A percentile compares a stretch with the other conserved stretches of the same genome.
phyloP scores from a whole-genome alignment of 2,113 vertebrate species.

The Rhynchopsitta pachyrhyncha region DNA sequence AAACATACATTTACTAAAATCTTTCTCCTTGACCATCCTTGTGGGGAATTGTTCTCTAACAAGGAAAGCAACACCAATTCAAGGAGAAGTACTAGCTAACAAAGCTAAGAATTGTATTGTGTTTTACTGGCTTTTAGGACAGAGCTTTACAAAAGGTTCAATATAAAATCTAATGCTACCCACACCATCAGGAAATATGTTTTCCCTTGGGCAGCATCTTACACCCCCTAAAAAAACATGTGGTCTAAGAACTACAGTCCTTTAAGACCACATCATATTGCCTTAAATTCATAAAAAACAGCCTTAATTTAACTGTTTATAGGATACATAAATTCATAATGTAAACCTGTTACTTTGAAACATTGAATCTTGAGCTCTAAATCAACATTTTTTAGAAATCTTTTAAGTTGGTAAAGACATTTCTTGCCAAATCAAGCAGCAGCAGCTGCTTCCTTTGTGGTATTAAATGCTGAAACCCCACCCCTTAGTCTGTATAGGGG shows the following conservation, averaged over 20 bases:
- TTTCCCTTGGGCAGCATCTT: constrained; percentile 20
- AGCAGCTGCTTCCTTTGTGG: background rate
- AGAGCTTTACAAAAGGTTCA: background rate
- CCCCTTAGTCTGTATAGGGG: background rate
- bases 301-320: background rate
- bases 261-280: background rate
- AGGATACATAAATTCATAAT: background rate
- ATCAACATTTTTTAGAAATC: background rate
- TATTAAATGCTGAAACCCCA: background rate
- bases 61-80: background rate
- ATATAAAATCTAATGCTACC: background rate
- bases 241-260: background rate
- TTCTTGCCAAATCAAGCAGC: background rate
- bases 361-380: background rate
- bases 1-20: background rate
- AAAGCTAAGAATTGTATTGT: background rate
- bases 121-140: background rate
- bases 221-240: constrained; percentile 10
- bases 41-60: background rate
- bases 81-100: background rate
- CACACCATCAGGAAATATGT: constrained; percentile 21
- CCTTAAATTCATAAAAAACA: background rate
- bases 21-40: background rate
- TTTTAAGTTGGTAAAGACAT: background rate
- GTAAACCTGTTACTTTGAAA: background rate